phyloP scores from a whole-genome alignment of 2,888 invertebrate genomes.

The Drosophila crucigera region DNA sequence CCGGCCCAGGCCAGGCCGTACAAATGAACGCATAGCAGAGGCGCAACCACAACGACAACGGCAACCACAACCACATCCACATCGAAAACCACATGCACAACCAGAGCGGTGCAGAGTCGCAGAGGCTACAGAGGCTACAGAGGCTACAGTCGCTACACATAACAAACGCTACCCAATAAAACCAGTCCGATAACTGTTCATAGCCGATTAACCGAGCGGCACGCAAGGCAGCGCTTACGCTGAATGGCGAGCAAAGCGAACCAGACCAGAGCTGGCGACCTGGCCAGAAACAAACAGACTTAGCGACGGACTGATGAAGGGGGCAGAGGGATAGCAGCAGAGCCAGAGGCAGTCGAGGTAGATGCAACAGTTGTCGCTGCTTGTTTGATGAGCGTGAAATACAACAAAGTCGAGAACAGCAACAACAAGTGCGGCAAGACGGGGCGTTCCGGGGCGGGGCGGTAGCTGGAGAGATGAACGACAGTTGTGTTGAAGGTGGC shows the following conservation, averaged over 20 bases:
- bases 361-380: conserved; percentile 76
- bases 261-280: conserved; percentile 46
- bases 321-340: background rate
- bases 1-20: conserved; percentile 1
- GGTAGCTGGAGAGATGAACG: conserved; percentile 47
- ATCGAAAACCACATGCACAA: conserved; percentile 2
- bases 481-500: conserved; percentile 71
- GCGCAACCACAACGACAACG: conserved; percentile 17
- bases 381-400: conserved; percentile 79
- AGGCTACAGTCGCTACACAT: conserved; percentile 56
- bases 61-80: conserved; percentile 18
- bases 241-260: conserved; percentile 45
- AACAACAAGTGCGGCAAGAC: conserved; percentile 63
- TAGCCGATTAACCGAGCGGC: conserved; percentile 79
- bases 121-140: conserved; percentile 1
- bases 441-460: conserved; percentile 35
- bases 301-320: background rate
- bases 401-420: conserved; percentile 75
- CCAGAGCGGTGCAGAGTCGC: conserved; percentile 6
- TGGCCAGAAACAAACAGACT: conserved; percentile 16
- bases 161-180: conserved; percentile 74
- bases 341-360: conserved; percentile 40
- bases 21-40: conserved; percentile 21
- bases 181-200: conserved; percentile 81
- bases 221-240: conserved; percentile 62